A percentile compares a stretch with the other conserved stretches of the same genome.
phyloP scores from a whole-genome alignment of 2,888 invertebrate genomes.

The Cosmorhoe ocellata region DNA sequence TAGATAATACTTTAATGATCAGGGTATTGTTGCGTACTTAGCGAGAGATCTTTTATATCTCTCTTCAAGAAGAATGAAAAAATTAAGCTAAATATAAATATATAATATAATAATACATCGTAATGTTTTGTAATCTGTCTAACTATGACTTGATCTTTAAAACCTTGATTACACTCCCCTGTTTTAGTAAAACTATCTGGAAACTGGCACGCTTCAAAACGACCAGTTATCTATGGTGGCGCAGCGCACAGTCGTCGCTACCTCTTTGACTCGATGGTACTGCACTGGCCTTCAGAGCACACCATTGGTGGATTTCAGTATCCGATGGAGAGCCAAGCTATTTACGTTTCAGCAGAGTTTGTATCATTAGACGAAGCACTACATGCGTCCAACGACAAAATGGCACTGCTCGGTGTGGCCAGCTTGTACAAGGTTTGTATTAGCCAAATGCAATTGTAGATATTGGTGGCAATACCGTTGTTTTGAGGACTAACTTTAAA shows the following conservation, averaged over 20 bases:
- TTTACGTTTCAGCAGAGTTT: constrained; percentile 62
- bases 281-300: constrained; percentile 68
- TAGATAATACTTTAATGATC: too few species aligned
- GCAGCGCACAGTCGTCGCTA: constrained; percentile 64
- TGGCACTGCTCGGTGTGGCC: constrained; percentile 57
- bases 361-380: constrained; percentile 47
- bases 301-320: constrained; percentile 50
- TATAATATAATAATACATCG: too few species aligned
- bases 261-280: constrained; percentile 56
- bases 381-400: constrained; percentile 47
- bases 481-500: too few species aligned
- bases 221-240: constrained; percentile 61
- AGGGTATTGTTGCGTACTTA: too few species aligned
- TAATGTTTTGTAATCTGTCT: too few species aligned
- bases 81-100: too few species aligned
- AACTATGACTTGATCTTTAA: too few species aligned
- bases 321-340: constrained; percentile 61
- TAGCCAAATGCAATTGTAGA: too few species aligned
- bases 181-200: constrained; percentile 54
- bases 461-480: too few species aligned
- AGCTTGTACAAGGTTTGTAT: constrained; percentile 56
- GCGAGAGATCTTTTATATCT: too few species aligned
- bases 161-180: neutral
- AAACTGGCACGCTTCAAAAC: constrained; percentile 44
- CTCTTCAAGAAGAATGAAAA: too few species aligned